Evolutionary conservation across 2,888 invertebrate species (phyloP).

Genomic region (Melolontha melolontha): DNA sequence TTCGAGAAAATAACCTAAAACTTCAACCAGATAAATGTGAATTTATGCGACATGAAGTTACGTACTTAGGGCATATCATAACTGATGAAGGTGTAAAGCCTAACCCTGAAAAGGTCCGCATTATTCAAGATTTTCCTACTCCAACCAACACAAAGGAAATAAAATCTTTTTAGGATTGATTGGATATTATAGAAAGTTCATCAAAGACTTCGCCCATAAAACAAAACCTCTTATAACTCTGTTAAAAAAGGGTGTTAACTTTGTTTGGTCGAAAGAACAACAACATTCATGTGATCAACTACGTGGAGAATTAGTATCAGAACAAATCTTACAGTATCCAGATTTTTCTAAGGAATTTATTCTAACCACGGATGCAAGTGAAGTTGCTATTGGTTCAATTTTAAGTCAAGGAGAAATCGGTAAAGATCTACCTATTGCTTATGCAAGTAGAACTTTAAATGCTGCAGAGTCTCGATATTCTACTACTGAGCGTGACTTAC

Average conservation of each 20-base stretch:
- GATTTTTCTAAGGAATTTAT: constrained; percentile 39
- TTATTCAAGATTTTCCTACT: too few species aligned
- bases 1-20: too few species aligned
- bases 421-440: constrained; percentile 55
- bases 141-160: background rate
- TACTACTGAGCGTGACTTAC: constrained; percentile 60
- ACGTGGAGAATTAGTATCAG: background rate
- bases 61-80: too few species aligned
- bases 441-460: constrained; percentile 57
- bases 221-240: background rate
- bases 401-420: constrained; percentile 54
- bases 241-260: background rate
- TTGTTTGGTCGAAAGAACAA: background rate
- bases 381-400: constrained; percentile 54
- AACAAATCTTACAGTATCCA: background rate
- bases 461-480: constrained; percentile 56
- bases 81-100: too few species aligned
- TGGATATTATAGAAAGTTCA: background rate
- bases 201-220: background rate
- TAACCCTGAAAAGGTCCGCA: too few species aligned
- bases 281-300: background rate
- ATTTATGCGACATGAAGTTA: too few species aligned
- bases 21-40: too few species aligned
- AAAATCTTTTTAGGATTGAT: background rate
- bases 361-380: constrained; percentile 5